A percentile compares a stretch with the other conserved stretches of the same genome.
phyloP scores from a whole-genome alignment of 2,113 vertebrate genomes.

The Dasyornis broadbenti region DNA sequence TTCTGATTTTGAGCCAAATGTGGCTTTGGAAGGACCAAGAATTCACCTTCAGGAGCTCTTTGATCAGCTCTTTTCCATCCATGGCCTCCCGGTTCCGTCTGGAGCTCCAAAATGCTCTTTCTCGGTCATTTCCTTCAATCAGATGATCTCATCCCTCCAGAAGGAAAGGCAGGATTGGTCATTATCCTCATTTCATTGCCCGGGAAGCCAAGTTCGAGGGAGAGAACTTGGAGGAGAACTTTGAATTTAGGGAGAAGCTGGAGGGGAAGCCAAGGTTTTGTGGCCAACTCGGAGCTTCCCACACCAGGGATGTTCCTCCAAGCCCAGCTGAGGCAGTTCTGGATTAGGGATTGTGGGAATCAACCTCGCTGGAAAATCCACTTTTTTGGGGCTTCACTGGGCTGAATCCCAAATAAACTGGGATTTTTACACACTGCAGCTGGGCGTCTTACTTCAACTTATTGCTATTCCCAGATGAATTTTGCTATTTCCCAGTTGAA shows the following conservation, averaged over 20 bases:
- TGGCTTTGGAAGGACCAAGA: not conserved
- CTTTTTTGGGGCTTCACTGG: not conserved
- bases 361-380: rapidly evolving
- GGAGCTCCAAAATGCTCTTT: not conserved
- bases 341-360: not conserved
- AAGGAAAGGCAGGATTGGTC: not conserved
- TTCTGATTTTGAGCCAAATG: not conserved
- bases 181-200: not conserved
- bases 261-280: not conserved
- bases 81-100: not conserved
- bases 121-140: not conserved
- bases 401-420: rapidly evolving
- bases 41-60: not conserved
- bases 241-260: not conserved
- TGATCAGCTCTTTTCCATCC: not conserved
- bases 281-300: rapidly evolving
- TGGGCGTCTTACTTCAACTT: rapidly evolving
- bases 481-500: no score
- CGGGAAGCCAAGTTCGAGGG: not conserved
- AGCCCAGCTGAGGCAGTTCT: rapidly evolving
- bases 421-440: rapidly evolving
- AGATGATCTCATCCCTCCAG: not conserved
- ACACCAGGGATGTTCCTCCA: rapidly evolving
- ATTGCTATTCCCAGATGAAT: not conserved
- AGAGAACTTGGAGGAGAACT: not conserved